phyloP scores from a whole-genome alignment of 2,888 invertebrate species.

The Lottia scabra region DNA sequence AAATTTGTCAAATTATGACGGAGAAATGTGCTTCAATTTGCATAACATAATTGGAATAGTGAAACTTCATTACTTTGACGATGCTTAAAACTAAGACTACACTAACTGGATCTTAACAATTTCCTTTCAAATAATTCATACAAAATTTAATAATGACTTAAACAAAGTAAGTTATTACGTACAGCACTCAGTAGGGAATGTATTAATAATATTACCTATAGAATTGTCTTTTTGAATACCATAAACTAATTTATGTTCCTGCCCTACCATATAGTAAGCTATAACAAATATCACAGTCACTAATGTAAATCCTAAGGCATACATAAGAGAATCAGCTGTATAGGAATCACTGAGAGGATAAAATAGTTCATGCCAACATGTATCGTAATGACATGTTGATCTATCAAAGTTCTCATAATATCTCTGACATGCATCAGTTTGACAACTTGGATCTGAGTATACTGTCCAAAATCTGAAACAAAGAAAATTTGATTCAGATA shows the following conservation, averaged over 20 bases:
- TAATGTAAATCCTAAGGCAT: slow-evolving; percentile 46
- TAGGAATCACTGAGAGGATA: slow-evolving; percentile 46
- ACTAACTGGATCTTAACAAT: no score
- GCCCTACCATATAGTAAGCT: slow-evolving; percentile 44
- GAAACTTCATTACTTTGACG: no score
- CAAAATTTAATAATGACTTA: no score
- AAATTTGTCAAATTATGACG: no score
- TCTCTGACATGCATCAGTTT: slow-evolving; percentile 30
- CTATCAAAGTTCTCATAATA: slow-evolving; percentile 39
- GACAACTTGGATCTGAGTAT: slow-evolving; percentile 28
- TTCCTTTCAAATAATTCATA: no score
- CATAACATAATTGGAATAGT: no score
- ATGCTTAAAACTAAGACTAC: no score
- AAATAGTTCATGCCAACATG: slow-evolving; percentile 54
- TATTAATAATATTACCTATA: not conserved
- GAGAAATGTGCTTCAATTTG: no score
- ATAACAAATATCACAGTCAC: slow-evolving; percentile 43
- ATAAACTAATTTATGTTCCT: not conserved
- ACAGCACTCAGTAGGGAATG: not conserved
- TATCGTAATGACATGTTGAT: slow-evolving; percentile 45
- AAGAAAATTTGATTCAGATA: no score
- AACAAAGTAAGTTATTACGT: not conserved
- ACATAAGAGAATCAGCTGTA: slow-evolving; percentile 36
- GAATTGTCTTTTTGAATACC: not conserved
- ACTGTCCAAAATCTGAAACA: slow-evolving; percentile 42